These are phyloP conservation scores for Tautogolabrus adspersus DNA, from an alignment of 2,113 vertebrate genomes.

Conservation along the genomic window DNA sequence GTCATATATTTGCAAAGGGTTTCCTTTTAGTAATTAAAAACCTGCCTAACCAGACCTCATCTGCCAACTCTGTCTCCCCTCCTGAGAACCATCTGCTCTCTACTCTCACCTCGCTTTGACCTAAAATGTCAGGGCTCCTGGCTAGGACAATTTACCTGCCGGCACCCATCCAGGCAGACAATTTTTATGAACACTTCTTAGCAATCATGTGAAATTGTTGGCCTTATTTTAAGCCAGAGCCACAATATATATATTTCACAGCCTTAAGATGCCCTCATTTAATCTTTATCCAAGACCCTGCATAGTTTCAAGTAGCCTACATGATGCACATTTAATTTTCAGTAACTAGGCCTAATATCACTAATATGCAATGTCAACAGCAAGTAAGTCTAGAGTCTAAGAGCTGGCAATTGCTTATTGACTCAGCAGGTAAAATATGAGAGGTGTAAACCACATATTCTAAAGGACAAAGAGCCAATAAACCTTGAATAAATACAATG, in stretches of 20 bases:
- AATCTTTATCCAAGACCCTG: neutral
- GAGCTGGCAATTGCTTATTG: neutral
- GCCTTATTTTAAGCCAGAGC: neutral
- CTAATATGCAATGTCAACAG: too few relatives aligned
- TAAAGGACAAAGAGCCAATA: neutral
- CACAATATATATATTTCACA: neutral
- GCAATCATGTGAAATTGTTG: too few relatives aligned
- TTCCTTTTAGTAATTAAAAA: neutral
- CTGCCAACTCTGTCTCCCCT: constrained; percentile 46
- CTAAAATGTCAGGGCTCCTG: constrained; percentile 40
- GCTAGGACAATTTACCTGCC: constrained; percentile 57
- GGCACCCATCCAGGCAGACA: constrained; percentile 43
- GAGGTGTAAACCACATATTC: too few relatives aligned
- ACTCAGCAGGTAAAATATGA: neutral
- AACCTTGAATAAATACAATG: neutral
- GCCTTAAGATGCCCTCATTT: neutral
- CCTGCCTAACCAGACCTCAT: constrained; percentile 4
- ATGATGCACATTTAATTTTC: too few relatives aligned
- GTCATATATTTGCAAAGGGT: neutral
- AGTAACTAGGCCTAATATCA: too few relatives aligned
- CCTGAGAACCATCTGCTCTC: constrained; percentile 71
- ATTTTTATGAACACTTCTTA: neutral
- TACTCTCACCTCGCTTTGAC: constrained; percentile 56
- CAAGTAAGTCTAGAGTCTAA: neutral
- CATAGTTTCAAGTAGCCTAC: too few relatives aligned